Evolutionary conservation across 2,797 vertebrate genomes (phyloP).

Genomic region (Cyprinodon diabolis): DNA sequence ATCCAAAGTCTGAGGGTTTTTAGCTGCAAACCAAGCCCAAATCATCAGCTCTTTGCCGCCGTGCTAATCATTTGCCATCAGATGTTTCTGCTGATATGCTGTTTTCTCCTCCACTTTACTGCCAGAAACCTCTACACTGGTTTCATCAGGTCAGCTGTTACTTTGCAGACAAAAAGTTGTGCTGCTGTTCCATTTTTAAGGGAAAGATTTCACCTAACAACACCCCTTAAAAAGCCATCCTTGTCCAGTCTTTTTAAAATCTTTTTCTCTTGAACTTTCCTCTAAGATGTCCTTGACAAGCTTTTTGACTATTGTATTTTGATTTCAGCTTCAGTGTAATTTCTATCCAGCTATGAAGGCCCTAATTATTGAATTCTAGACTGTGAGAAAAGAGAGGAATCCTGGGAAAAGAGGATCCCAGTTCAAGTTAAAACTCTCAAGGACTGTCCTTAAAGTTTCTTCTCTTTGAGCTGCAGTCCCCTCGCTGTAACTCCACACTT

Average conservation of each 20-base stretch:
- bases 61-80: too few relatives aligned
- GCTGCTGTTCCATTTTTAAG: background rate
- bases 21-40: background rate
- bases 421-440: slow-evolving; percentile 60
- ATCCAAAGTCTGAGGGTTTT: background rate
- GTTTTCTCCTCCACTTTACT: background rate
- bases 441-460: slow-evolving; percentile 70
- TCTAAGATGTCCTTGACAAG: background rate
- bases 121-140: background rate
- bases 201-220: background rate
- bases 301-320: background rate
- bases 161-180: background rate
- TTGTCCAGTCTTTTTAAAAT: background rate
- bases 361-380: too few relatives aligned
- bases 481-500: slow-evolving; percentile 74
- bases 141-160: too few relatives aligned
- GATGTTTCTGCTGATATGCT: too few relatives aligned
- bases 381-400: background rate
- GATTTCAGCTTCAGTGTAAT: background rate
- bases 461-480: slow-evolving; percentile 53
- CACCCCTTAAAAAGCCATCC: background rate
- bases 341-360: background rate
- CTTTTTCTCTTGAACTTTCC: background rate
- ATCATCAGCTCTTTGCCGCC: background rate
- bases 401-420: slow-evolving; percentile 15